Evolutionary conservation across 2,113 vertebrate species (phyloP).

Genomic region (Megalops atlanticus): DNA sequence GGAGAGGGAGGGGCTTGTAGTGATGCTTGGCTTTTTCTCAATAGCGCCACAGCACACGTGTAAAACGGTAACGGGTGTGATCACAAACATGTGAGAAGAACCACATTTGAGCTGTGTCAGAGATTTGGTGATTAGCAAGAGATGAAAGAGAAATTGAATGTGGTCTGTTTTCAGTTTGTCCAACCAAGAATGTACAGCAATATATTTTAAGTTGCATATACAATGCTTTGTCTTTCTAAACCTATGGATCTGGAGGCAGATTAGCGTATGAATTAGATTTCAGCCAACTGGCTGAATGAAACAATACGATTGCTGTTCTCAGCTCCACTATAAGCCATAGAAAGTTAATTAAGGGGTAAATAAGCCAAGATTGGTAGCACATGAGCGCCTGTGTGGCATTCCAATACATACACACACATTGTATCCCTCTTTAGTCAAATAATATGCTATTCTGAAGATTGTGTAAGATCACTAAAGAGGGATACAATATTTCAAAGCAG

Average conservation of each 20-base stretch:
- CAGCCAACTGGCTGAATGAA: not conserved
- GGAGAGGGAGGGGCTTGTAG: too few species aligned
- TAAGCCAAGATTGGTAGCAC: not conserved
- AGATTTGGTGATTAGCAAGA: too few species aligned
- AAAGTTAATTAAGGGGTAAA: conserved; percentile 6
- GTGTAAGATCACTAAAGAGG: not conserved
- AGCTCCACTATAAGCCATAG: not conserved
- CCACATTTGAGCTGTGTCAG: too few species aligned
- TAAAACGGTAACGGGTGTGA: too few species aligned
- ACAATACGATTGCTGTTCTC: not conserved
- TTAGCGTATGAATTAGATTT: conserved; percentile 10
- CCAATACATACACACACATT: not conserved
- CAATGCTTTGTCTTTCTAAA: conserved; percentile 13
- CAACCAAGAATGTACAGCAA: not conserved
- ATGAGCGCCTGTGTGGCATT: not conserved
- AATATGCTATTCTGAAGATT: not conserved
- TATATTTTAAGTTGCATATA: not conserved
- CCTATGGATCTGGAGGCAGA: not conserved
- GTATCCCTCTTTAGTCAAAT: not conserved
- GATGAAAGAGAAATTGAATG: too few species aligned
- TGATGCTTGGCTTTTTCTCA: too few species aligned
- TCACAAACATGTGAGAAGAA: too few species aligned
- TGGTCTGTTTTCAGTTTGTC: not conserved
- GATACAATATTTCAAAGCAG: not conserved
- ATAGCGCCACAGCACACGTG: too few species aligned